Base-by-base conservation (phyloP, 1,140 invertebrate genomes). In the Zaprionus tsacasi region DNA sequence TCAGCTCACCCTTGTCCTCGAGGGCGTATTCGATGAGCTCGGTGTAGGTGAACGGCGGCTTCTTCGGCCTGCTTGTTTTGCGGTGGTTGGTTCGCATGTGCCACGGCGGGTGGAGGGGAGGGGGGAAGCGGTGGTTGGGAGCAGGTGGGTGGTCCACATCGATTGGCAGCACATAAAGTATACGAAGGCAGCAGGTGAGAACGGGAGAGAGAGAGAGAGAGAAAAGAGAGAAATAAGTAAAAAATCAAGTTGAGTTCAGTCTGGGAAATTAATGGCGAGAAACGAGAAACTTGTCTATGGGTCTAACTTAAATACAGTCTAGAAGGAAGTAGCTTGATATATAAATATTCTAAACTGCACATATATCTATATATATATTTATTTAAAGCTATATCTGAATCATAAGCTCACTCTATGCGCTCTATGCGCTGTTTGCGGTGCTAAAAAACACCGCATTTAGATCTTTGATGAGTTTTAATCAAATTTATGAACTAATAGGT, bases 21-120 rank as follows among this genome's bases (percentile, higher is more conserved):
- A 98, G 91, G 50, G 97, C 97, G 85, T 96, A 95, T 92, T 97
- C 96, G 72, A 98, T 98, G 63, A 98, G 93, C 92, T 98, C 97
- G 1, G 97, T 97, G 79, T 98, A 98, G 0, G 96, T 97, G 78
- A 96, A 97, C 0, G 96, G 96, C 30, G 96, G 96, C 85, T 97
- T 97, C 83, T 95, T 96, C 35, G 93, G 94, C 82, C 91, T 93
- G 87, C 81, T 88, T 85, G 85, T 88, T 83, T 88, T 79, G 85
- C 85, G 85, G 85, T 89, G 82, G 78, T 83, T 75, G 72, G 56
- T 85, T 76, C 17, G 45, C 45, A 50, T 45, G 40, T 45, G 40
- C 40, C 40, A 15, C 40, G 7, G 45, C 15, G 36, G 21, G 21
- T 21, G 73, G 56, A 38, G 50, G 33, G 30, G 38, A 33, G 69